Evolutionary conservation across 2,888 invertebrate genomes (phyloP).

Genomic region (Atethmia centrago): DNA sequence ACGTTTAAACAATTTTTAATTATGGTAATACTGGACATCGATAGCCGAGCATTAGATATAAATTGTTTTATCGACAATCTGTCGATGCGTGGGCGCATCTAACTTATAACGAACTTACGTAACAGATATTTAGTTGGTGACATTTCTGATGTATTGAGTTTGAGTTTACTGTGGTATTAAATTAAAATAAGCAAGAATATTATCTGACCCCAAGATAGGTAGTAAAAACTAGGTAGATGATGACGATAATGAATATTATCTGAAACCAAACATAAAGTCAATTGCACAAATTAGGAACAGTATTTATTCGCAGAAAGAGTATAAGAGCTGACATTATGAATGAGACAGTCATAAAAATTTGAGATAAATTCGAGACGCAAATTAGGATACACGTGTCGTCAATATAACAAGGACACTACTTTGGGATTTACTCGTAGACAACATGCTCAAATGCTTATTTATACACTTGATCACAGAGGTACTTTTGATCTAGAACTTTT

Average conservation of each 20-base stretch:
- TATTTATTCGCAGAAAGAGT: not conserved
- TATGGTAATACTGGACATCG: slow-evolving; percentile 65
- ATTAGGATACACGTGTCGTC: not conserved
- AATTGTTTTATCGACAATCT: slow-evolving; percentile 72
- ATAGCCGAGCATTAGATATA: slow-evolving; percentile 62
- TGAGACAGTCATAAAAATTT: not conserved
- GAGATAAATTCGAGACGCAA: not conserved
- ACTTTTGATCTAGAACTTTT: not conserved
- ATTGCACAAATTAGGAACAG: not conserved
- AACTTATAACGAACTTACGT: slow-evolving; percentile 55
- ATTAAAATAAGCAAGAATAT: not conserved
- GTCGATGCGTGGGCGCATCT: slow-evolving; percentile 64
- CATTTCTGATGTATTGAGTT: slow-evolving; percentile 58
- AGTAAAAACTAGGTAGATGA: not conserved
- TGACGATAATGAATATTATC: not conserved
- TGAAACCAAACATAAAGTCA: not conserved
- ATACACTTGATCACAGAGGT: not conserved
- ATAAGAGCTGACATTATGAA: not conserved
- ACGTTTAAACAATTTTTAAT: slow-evolving; percentile 64
- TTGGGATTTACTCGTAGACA: not conserved
- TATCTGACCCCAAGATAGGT: not conserved
- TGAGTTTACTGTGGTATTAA: slow-evolving; percentile 17
- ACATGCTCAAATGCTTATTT: not conserved
- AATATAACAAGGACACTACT: not conserved
- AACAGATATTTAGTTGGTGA: slow-evolving; percentile 62